These are phyloP conservation scores for Arion vulgaris DNA, from an alignment of 1,140 invertebrate species.

Conservation along the genomic window DNA sequence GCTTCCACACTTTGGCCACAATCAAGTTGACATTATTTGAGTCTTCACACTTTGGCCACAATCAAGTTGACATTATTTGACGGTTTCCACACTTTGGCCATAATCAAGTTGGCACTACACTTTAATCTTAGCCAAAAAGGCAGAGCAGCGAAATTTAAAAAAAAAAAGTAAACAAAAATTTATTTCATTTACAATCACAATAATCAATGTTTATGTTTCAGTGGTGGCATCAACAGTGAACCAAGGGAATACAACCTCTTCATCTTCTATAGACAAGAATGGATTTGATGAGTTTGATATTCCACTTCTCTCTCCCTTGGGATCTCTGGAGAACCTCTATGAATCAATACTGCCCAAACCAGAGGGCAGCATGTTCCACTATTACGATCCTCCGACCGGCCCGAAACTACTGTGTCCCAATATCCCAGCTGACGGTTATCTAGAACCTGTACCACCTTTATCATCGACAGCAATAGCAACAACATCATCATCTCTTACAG, in stretches of 20 bases:
- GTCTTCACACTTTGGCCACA: too few relatives aligned
- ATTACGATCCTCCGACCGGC: slow-evolving; percentile 52
- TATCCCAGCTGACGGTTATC: slow-evolving; percentile 59
- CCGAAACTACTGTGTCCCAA: slow-evolving; percentile 42
- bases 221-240: not conserved
- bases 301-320: slow-evolving; percentile 62
- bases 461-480: slow-evolving; percentile 2
- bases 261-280: slow-evolving; percentile 47
- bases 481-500: not conserved
- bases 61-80: too few relatives aligned
- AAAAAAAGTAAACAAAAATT: too few relatives aligned
- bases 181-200: too few relatives aligned
- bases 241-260: not conserved
- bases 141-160: too few relatives aligned
- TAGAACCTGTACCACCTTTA: slow-evolving; percentile 40
- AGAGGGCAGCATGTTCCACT: slow-evolving; percentile 38
- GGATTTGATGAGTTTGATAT: slow-evolving; percentile 55
- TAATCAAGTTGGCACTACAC: too few relatives aligned
- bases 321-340: slow-evolving; percentile 67
- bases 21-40: too few relatives aligned
- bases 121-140: too few relatives aligned
- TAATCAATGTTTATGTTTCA: too few relatives aligned
- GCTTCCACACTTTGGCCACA: too few relatives aligned
- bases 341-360: slow-evolving; percentile 64
- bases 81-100: too few relatives aligned